Base-by-base conservation (phyloP, 2,888 invertebrate genomes). In the Rhyacophila evoluta region DNA sequence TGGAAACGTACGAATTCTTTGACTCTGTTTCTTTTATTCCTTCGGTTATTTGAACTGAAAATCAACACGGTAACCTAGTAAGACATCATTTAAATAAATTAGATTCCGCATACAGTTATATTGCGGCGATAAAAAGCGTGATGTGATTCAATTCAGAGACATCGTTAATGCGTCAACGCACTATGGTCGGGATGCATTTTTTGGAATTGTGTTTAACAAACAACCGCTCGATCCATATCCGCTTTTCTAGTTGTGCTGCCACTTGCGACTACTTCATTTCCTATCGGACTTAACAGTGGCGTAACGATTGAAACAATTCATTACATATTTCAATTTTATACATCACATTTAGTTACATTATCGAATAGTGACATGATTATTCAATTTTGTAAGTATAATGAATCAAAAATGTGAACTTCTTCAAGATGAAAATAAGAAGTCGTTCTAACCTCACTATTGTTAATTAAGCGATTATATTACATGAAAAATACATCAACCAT, bases 221-320 rank as follows among this genome's bases (percentile, higher is more conserved):
- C 55, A 37, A 70, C 29, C 25, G 55, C 67, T 37, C 38, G 19
- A 28, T 25, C 67, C 73, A 76, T 76, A 73, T 77, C 79, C 79
- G 79, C 79, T 79, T 72, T 72, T 75, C 75, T 38, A 75, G 55
- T 10, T 55, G 15, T 2, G 25, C 10, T 67, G 36, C 29, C 27
- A 33, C 33, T 72, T 27, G 15, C 36, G n/a, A 29, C 12, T 37
- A 19, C 67, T 41, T 75, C 55, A 75, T 39, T 79, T 79, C 79
- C 79, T 25, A 78, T 75, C 74, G 41, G 10, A 15, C 67, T 37
- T n/a, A 12, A 28, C 77, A 33, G 29, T 36, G 19, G 73, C 33
- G 55, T 19, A 15, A 5, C 19, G 36, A 28, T 27, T n/a, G n/a
- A n/a, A n/a, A n/a, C n/a, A n/a, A n/a, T n/a, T n/a, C n/a, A n/a